Evolutionary conservation across 37 sponge, comb jelly and placozoan genomes (phyloP), one percentile per base, ranked within the genome.

Genomic region (Haliclona indistincta): DNA sequence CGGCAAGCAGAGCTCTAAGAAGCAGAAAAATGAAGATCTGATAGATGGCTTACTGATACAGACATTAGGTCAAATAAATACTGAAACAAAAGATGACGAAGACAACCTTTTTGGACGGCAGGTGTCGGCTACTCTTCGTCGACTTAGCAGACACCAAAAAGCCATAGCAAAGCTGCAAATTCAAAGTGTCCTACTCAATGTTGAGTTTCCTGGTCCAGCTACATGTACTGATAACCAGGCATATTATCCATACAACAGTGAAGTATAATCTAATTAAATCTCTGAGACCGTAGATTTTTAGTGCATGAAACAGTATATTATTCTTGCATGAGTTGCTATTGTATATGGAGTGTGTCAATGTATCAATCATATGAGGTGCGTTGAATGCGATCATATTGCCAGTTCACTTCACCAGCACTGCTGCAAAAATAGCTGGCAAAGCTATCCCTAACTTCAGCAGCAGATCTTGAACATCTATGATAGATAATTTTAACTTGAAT

Each of bases 311-410:
- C n/a, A n/a, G n/a, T n/a, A n/a, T n/a, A n/a, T n/a, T n/a, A n/a
- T n/a, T n/a, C n/a, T n/a, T n/a, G n/a, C n/a, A n/a, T n/a, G n/a
- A n/a, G n/a, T n/a, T n/a, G n/a, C n/a, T n/a, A n/a, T n/a, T n/a
- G n/a, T n/a, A n/a, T n/a, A n/a, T n/a, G n/a, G n/a, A n/a, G n/a
- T n/a, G n/a, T n/a, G n/a, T n/a, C 60, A 58, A 58, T 25, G 6
- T 6, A 7, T 58, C 7, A 25, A 11, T 58, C 7, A 58, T 58
- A 58, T 25, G 60, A n/a, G 7, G 60, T 58, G 28, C 60, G 60
- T 25, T 58, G 60, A 58, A 58, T 26, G n/a, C n/a, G 60, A 58
- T 58, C 26, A 58, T 8, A 58, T 58, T 58, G 22, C 60, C 60
- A 58, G 11, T 20, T 20, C 26, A 58, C 13, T n/a, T 20, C 25